Evolutionary conservation across 2,888 invertebrate genomes (phyloP), one percentile per base, ranked within the genome.

Genomic region (Axea sp.): DNA sequence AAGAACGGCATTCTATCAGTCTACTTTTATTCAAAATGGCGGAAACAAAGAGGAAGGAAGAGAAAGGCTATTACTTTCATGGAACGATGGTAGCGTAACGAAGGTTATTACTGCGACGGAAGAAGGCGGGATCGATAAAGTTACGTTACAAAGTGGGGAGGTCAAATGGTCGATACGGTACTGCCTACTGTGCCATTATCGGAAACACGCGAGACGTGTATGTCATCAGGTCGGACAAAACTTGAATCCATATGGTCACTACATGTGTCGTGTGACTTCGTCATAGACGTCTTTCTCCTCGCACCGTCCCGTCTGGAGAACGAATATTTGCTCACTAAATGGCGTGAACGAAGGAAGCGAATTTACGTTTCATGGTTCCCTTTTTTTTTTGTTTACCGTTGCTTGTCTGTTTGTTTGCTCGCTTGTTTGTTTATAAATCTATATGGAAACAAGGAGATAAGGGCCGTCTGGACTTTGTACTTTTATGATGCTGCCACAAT

Each of bases 101-200:
- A 82, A 78, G 80, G 79, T 80, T 82, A 81, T 81, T 79, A 76
- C 77, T 69, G 73, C 77, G 77, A 76, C 76, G 72, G 78, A 78
- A 77, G 79, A 77, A 77, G 76, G 72, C 75, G 73, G 76, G 75
- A 78, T 76, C 79, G 78, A 82, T 80, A 73, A 77, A 80, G 79
- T 76, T 71, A 76, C 77, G 79, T 80, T 81, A 73, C 77, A 74
- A 80, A 77, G 78, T 77, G 77, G 72, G 73, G 79, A 76, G 79
- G 78, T 79, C 79, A 74, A 81, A 81, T 80, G 79, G 80, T 82
- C 83, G 81, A 80, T 79, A 81, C 57, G 35, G 60, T 33, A 45
- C 74, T 65, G 74, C 72, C 68, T 72, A 72, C 72, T 67, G 60
- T 72, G 69, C 72, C 74, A 76, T 71, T 80, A 78, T 79, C 76